Evolutionary conservation across 2,113 vertebrate species (phyloP).

Genomic region (Rhinoptilus africanus): DNA sequence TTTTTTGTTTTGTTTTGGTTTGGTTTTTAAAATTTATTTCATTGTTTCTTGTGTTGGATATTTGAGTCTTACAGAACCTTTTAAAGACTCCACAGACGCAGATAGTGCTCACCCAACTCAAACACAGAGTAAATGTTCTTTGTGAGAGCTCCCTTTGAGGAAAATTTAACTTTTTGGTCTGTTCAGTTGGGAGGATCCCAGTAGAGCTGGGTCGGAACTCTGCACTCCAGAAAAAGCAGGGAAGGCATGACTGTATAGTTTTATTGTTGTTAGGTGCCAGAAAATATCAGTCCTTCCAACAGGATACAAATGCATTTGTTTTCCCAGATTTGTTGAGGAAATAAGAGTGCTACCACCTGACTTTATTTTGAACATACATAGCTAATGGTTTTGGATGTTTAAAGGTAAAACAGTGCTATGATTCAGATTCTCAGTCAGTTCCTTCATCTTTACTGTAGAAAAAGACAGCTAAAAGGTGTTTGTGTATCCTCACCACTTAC

Average conservation of each 20-base stretch:
- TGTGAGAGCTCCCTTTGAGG: neutral
- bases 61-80: neutral
- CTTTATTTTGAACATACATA: neutral
- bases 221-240: neutral
- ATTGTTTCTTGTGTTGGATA: neutral
- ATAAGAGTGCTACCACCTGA: neutral
- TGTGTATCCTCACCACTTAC: neutral
- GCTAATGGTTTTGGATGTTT: neutral
- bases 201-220: neutral
- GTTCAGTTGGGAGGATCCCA: neutral
- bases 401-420: neutral
- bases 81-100: neutral
- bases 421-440: neutral
- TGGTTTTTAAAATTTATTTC: neutral
- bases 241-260: neutral
- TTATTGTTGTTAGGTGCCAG: neutral
- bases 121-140: neutral
- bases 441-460: neutral
- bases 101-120: neutral
- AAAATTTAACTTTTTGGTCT: neutral
- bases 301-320: neutral
- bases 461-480: neutral
- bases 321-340: neutral
- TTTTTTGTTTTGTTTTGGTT: neutral
- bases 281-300: neutral